Base-by-base conservation (phyloP, 1,140 invertebrate species). In the Galendromus occidentalis region DNA sequence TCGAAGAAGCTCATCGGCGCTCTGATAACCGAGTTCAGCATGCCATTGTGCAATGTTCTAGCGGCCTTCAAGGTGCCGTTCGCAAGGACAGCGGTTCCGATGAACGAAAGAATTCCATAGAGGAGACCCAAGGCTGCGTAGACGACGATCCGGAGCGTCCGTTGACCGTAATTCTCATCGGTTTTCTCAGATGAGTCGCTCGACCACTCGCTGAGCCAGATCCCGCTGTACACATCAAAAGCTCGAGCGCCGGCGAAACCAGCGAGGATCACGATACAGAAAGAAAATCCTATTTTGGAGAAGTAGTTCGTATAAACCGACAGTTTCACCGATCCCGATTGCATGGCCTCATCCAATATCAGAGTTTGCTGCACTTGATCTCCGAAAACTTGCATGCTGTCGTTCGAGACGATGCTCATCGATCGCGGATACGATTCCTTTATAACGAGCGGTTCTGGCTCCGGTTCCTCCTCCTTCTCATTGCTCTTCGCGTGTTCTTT, bases 171-270 rank as follows among this genome's bases (percentile, higher is more conserved):
- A 80, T 80, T 70, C 81, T 81, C 0, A 98, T 73, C 2, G 97
- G 78, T 20, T 80, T 73, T 66, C 83, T 82, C 73, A 98, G 94
- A 69, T 96, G 81, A 45, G 75, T 80, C 22, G 79, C 79, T 0
- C 91, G 91, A n/a, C 91, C 92, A 72, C 84, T 80, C 12, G 98
- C 81, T 1, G 93, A 92, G 55, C 92, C 91, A 74, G 88, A 94
- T 0, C 94, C 95, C 77, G 98, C 98, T 7, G 95, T 75, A 75
- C 98, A 98, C 0, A 94, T 88, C 73, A 18, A 94, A 6, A 0
- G 90, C 84, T 78, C 97, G 97, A 0, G 82, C 70, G 0, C 79
- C 77, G 28, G 86, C 91, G 59, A 98, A 78, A 30, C 79, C 75
- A 0, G 84, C 84, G 75, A 95, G 97, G 64, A 96, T 79, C 18